Conservation (phyloP, 1,140 invertebrate genomes). For the Drosophila kikkawai region DNA sequence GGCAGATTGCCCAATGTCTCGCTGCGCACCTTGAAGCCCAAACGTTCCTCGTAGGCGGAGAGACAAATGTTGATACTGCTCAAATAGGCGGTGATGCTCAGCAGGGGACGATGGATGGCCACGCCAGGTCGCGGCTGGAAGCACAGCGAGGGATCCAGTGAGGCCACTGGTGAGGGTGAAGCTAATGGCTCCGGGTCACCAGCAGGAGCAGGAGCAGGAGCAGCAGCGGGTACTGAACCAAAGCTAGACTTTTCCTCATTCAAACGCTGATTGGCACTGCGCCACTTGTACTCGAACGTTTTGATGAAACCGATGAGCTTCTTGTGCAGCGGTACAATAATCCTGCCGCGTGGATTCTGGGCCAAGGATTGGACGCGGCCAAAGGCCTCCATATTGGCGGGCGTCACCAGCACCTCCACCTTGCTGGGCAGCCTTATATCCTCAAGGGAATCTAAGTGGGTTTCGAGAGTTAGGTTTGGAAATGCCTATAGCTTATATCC, state of each 20-base stretch:
- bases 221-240: not conserved
- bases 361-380: constrained; percentile 92
- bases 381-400: constrained; percentile 92
- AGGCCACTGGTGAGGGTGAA: not conserved
- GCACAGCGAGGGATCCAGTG: constrained; percentile 66
- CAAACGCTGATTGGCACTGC: constrained; percentile 86
- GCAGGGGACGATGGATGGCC: constrained; percentile 89
- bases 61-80: constrained; percentile 91
- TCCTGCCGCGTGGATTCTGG: constrained; percentile 95
- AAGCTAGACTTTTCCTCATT: constrained; percentile 55
- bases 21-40: constrained; percentile 87
- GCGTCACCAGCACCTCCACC: constrained; percentile 91
- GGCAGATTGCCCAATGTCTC: constrained; percentile 61
- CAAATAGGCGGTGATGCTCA: constrained; percentile 90
- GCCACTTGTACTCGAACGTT: constrained; percentile 92
- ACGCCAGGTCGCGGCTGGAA: constrained; percentile 85
- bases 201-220: not conserved
- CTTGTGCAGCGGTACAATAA: constrained; percentile 91
- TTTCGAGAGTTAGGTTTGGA: accelerated
- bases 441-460: constrained; percentile 89
- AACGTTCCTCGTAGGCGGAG: constrained; percentile 89
- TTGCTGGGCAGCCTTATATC: constrained; percentile 92
- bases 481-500: not conserved
- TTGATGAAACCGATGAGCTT: constrained; percentile 90
- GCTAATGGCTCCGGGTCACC: not conserved